Evolutionary conservation across 30 jellyfish, hydroid and myxozoan genomes (phyloP).

Genomic region (Cassiopea xamachana): DNA sequence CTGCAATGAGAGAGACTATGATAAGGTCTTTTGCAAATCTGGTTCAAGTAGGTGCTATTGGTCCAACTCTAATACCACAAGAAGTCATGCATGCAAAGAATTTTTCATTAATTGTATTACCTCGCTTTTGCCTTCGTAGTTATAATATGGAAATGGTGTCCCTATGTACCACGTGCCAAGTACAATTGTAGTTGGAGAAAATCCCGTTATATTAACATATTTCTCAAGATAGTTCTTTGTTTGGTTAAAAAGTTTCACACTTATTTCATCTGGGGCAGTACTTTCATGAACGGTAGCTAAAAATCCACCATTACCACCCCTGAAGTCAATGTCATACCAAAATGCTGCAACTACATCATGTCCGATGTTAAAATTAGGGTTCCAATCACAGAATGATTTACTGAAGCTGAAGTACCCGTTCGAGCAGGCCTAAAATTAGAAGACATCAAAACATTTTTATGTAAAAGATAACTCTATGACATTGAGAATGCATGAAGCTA

Average conservation of each 20-base stretch:
- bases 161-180: slow-evolving; percentile 41
- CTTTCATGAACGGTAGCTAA: slow-evolving; percentile 3
- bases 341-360: slow-evolving; percentile 9
- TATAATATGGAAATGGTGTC: slow-evolving; percentile 33
- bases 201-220: slow-evolving; percentile 15
- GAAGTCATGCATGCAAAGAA: neutral
- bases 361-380: slow-evolving; percentile 4
- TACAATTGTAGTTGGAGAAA: slow-evolving; percentile 14
- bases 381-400: slow-evolving; percentile 23
- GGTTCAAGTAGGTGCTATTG: no score
- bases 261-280: slow-evolving; percentile 8
- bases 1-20: no score
- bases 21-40: no score
- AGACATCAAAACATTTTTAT: neutral
- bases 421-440: slow-evolving; percentile 20
- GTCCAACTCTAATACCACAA: no score
- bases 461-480: neutral
- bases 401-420: slow-evolving; percentile 26
- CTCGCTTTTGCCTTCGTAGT: slow-evolving; percentile 8
- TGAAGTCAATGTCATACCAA: slow-evolving; percentile 44
- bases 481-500: neutral
- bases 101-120: neutral
- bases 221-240: neutral
- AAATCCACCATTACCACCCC: slow-evolving; percentile 25
- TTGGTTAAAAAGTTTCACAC: slow-evolving; percentile 32